phyloP scores from a whole-genome alignment of 2,888 invertebrate species.

The Ectobius pallidus region DNA sequence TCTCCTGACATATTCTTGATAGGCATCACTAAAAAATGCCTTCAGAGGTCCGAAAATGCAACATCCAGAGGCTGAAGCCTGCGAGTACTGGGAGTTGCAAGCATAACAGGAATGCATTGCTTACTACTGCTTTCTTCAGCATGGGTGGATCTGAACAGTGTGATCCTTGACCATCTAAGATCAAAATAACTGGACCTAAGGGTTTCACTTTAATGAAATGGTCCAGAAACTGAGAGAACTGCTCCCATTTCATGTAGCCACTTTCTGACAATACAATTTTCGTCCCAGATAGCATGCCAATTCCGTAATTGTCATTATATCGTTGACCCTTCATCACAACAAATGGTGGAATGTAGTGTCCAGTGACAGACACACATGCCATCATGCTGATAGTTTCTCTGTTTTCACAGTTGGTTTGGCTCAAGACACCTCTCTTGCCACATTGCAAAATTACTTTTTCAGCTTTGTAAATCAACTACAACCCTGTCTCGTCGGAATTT shows the following conservation, averaged over 20 bases:
- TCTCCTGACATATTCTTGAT: no score
- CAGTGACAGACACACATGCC: not conserved
- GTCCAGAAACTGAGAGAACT: slow-evolving; percentile 2
- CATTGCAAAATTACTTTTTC: not conserved
- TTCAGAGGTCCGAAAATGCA: no score
- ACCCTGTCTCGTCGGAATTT: not conserved
- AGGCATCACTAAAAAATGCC: no score
- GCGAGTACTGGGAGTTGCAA: no score
- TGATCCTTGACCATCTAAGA: no score
- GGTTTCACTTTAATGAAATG: not conserved
- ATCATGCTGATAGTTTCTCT: not conserved
- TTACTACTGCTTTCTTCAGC: no score
- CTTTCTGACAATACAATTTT: not conserved
- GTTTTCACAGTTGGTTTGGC: not conserved
- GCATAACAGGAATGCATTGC: no score
- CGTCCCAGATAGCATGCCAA: not conserved
- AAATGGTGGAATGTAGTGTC: not conserved
- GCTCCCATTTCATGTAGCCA: not conserved
- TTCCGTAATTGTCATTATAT: not conserved
- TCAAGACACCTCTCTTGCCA: not conserved
- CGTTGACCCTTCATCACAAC: not conserved
- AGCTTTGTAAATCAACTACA: not conserved
- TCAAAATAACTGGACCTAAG: not conserved
- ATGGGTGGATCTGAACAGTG: no score
- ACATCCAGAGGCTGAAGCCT: no score